Evolutionary conservation across 1,140 invertebrate species (phyloP).

Genomic region (Ephestia elutella): DNA sequence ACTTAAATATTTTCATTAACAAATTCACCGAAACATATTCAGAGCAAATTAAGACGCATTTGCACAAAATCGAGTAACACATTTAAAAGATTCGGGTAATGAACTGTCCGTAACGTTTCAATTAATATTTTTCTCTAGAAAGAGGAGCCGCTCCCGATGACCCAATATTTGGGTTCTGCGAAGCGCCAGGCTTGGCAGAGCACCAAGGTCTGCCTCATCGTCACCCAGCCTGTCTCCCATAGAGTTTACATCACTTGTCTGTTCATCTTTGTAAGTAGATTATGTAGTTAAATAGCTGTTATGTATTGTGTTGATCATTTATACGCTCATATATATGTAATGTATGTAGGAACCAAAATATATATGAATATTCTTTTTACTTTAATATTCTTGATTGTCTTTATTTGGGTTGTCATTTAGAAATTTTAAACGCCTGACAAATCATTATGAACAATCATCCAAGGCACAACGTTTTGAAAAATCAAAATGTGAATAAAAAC

Average conservation of each 20-base stretch:
- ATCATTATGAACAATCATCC: too few species aligned
- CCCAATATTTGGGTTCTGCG: slow-evolving; percentile 11
- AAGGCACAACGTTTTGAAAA: too few species aligned
- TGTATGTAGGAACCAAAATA: too few species aligned
- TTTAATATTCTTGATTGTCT: too few species aligned
- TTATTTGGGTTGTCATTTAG: too few species aligned
- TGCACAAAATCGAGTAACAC: background rate
- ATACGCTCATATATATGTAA: too few species aligned
- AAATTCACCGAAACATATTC: background rate
- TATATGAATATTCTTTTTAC: too few species aligned
- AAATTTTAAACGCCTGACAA: too few species aligned
- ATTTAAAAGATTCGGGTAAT: background rate
- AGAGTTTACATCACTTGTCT: background rate
- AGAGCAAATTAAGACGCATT: background rate
- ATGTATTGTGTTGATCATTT: too few species aligned
- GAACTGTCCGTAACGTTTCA: background rate
- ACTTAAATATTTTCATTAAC: background rate
- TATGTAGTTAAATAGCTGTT: background rate
- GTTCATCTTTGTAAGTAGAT: background rate
- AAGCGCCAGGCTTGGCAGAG: slow-evolving; percentile 15
- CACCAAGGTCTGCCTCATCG: slow-evolving; percentile 15
- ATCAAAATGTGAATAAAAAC: too few species aligned
- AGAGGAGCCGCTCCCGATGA: background rate
- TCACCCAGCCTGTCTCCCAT: background rate
- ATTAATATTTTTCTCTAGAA: background rate